A percentile compares a stretch with the other conserved stretches of the same genome.
Evolutionary conservation across 2,888 invertebrate species (phyloP).

Genomic region (Polydrusus cervinus): DNA sequence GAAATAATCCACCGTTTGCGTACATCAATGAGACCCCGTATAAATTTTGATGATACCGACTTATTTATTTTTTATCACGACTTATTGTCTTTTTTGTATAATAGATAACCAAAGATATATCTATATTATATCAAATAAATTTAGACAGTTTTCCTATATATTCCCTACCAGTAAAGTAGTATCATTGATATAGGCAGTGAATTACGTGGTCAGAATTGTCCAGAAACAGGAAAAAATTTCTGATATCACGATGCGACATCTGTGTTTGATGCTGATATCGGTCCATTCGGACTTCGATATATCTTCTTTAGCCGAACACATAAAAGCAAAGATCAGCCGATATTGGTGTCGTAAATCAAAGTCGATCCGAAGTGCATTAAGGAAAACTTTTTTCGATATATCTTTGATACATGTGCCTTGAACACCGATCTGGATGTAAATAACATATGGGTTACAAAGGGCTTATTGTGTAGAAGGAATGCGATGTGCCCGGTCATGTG

Average conservation of each 20-base stretch:
- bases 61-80: no score
- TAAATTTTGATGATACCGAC: no score
- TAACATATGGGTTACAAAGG: slow-evolving; percentile 45
- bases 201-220: slow-evolving; percentile 34
- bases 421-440: slow-evolving; percentile 50
- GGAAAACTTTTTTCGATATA: slow-evolving; percentile 48
- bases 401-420: slow-evolving; percentile 53
- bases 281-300: slow-evolving; percentile 43
- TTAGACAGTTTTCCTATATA: no score
- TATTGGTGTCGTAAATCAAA: slow-evolving; percentile 54
- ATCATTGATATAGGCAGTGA: slow-evolving; percentile 29
- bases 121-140: no score
- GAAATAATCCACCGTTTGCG: no score
- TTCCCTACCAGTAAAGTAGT: background rate
- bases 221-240: slow-evolving; percentile 26
- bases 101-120: no score
- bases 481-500: no score
- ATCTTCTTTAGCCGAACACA: slow-evolving; percentile 53
- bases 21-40: no score
- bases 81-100: no score
- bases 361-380: slow-evolving; percentile 52
- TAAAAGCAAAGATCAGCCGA: slow-evolving; percentile 53
- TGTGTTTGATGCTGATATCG: slow-evolving; percentile 45
- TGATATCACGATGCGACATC: slow-evolving; percentile 36
- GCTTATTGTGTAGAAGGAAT: slow-evolving; percentile 38